Percentiles rank a stretch among this genome's conserved stretches.
Conservation (phyloP, 2,797 vertebrate genomes). For the Amblyraja radiata region DNA sequence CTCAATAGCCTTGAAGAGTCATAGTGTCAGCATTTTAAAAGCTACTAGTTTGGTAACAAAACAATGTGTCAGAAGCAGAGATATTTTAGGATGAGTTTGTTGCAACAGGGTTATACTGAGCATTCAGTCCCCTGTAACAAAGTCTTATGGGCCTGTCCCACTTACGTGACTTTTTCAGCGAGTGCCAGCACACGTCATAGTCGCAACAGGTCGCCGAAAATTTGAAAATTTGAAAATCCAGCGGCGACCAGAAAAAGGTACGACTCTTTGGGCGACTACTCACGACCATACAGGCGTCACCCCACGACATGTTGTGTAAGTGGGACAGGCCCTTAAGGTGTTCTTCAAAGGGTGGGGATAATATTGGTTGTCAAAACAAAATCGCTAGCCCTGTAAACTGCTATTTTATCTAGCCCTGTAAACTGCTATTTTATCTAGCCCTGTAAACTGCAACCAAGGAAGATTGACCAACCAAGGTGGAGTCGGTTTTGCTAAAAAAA, state of each 20-base stretch:
- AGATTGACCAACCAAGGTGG: neutral
- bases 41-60: neutral
- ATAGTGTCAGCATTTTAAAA: neutral
- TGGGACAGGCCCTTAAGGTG: neutral
- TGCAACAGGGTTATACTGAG: neutral
- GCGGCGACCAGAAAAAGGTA: too few species aligned
- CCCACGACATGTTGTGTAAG: too few species aligned
- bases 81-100: neutral
- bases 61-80: neutral
- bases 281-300: too few species aligned
- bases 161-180: too few species aligned
- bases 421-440: neutral
- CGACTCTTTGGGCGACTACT: too few species aligned
- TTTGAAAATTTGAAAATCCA: too few species aligned
- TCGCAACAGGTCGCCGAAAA: too few species aligned
- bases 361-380: neutral
- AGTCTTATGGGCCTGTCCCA: too few species aligned
- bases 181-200: too few species aligned
- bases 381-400: neutral
- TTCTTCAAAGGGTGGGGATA: neutral
- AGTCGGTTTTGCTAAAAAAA: neutral
- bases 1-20: neutral
- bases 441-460: neutral
- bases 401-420: neutral
- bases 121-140: too few species aligned